Percentiles rank a stretch among this genome's conserved stretches.
Conservation (phyloP, 2,113 vertebrate genomes). For the Cololabis saira region DNA sequence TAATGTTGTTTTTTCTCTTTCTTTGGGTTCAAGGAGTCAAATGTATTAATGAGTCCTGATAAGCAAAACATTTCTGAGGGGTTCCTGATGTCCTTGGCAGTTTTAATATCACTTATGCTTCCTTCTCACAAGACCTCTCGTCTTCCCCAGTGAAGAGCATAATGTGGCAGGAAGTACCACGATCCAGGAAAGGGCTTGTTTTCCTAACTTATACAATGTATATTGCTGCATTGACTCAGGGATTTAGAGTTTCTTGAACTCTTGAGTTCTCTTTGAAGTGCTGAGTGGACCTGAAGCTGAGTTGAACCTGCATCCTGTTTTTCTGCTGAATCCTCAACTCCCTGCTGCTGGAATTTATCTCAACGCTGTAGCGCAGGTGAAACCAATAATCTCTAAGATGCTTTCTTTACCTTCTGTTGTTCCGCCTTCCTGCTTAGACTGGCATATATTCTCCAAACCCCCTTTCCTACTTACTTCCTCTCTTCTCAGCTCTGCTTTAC, state of each 20-base stretch:
- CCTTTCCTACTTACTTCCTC: background rate
- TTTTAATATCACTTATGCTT: slow-evolving; percentile 19
- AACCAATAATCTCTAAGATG: slow-evolving; percentile 53
- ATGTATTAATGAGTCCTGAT: background rate
- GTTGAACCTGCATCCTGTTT: slow-evolving; percentile 53
- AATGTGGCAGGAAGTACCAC: slow-evolving; percentile 13
- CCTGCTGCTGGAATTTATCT: slow-evolving; percentile 60
- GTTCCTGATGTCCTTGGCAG: slow-evolving; percentile 36
- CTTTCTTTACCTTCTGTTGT: slow-evolving; percentile 21
- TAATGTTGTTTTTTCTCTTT: too few species aligned
- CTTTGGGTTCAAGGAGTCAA: background rate
- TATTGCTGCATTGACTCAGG: slow-evolving; percentile 20
- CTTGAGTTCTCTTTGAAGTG: slow-evolving; percentile 49
- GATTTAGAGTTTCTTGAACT: slow-evolving; percentile 35
- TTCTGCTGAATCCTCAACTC: slow-evolving; percentile 58
- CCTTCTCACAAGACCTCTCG: slow-evolving; percentile 3
- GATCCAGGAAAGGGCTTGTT: background rate
- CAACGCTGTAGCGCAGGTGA: slow-evolving; percentile 61
- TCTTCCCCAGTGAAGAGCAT: background rate
- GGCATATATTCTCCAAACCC: background rate
- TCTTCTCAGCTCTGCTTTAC: slow-evolving; percentile 11
- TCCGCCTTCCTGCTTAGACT: slow-evolving; percentile 17
- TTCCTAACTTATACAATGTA: background rate
- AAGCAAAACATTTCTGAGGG: background rate
- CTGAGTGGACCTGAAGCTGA: slow-evolving; percentile 46